Evolutionary conservation across 2,797 vertebrate species (phyloP), one percentile per base, ranked within the genome.

Genomic region (Bovichtus diacanthus): DNA sequence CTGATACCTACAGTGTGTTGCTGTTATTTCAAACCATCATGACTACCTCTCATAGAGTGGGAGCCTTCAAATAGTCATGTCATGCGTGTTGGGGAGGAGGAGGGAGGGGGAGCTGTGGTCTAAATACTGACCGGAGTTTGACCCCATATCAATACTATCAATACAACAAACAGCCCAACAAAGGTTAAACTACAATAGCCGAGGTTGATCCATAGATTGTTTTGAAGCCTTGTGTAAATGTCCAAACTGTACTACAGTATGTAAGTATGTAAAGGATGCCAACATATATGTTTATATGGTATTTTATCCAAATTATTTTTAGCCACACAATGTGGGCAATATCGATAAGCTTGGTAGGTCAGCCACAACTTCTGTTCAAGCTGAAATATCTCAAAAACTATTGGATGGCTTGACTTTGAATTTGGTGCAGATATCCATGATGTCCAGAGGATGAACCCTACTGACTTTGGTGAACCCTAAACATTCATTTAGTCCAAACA

Each of bases 121-220:
- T 55, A 61, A 70, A 70, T 50, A 61, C 71, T 88, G 88, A 88
- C 87, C 81, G 5, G 59, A 73, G 16, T 13, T 54, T 90, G 83
- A 91, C 90, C 88, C 61, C 54, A 23, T 36, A 80, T 87, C 89
- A 80, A 84, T 93, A 73, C 11, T 0, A 67, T 80, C 83, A 65
- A 85, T 87, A 70, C 36, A 59, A 74, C 46, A 56, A 70, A 58
- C 65, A 70, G 55, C 23, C 16, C 13, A 23, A 68, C 10, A 61
- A 55, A 68, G 79, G 43, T 36, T 70, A 3, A 82, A 46, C 69
- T 21, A 47, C 13, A 1, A 25, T 2, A 64, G 29, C 43, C 6
- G 5, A 49, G 29, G 65, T 46, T 58, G 46, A 47, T 47, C 3
- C 39, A 65, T 69, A 0, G 62, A 36, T 73, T 68, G 21, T 34